Percentiles rank a stretch among this genome's conserved stretches.
These are phyloP conservation scores for Dicentrarchus labrax DNA, from an alignment of 2,113 vertebrate species.

Conservation along the genomic window DNA sequence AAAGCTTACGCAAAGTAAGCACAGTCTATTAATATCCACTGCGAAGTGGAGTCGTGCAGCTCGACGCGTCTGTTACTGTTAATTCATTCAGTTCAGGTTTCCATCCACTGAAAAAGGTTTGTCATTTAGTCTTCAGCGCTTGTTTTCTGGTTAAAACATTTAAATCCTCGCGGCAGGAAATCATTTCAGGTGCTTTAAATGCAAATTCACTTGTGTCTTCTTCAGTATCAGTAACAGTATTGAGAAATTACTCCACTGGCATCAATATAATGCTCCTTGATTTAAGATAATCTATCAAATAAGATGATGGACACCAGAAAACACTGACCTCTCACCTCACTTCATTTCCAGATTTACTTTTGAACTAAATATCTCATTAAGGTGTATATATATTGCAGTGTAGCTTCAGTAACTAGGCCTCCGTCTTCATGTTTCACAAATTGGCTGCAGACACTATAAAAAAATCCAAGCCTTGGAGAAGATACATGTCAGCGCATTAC, in stretches of 20 bases:
- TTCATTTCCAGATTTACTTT: not conserved
- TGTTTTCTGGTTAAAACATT: not conserved
- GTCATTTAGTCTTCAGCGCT: not conserved
- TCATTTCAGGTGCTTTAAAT: not conserved
- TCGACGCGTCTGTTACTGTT: not conserved
- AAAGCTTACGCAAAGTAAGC: conserved; percentile 98
- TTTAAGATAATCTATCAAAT: conserved; percentile 3
- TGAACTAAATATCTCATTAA: no score
- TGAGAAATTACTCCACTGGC: not conserved
- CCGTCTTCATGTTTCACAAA: conserved; percentile 16
- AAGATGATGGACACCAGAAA: not conserved
- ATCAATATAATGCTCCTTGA: not conserved
- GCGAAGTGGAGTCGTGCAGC: not conserved
- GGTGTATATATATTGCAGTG: not conserved
- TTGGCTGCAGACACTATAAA: conserved; percentile 17
- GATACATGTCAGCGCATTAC: conserved; percentile 10
- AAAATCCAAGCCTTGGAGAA: not conserved
- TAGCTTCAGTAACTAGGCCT: not conserved
- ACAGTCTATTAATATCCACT: not conserved
- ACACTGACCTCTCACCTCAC: not conserved
- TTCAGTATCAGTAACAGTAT: not conserved
- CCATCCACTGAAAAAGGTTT: not conserved
- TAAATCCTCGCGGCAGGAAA: not conserved
- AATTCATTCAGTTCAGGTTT: conserved; percentile 15
- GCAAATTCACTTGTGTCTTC: not conserved